Evolutionary conservation across 2,113 vertebrate species (phyloP).

Genomic region (Chiloscyllium plagiosum): DNA sequence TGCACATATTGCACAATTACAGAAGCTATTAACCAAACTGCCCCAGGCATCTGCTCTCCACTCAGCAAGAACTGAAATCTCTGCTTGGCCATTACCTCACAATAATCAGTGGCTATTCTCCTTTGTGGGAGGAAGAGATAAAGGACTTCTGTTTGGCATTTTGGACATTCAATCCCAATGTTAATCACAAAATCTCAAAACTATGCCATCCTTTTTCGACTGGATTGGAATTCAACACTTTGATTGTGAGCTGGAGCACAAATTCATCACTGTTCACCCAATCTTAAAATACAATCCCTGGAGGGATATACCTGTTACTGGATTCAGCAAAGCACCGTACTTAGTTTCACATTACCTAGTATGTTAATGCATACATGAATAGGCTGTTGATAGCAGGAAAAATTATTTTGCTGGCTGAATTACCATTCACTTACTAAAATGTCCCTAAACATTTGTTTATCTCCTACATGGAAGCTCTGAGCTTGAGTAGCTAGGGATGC

Average conservation of each 20-base stretch:
- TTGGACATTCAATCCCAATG: neutral
- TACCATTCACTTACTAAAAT: neutral
- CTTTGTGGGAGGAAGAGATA: neutral
- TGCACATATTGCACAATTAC: neutral
- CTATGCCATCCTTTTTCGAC: neutral
- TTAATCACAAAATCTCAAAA: neutral
- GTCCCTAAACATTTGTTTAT: neutral
- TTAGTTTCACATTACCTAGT: neutral
- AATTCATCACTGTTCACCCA: neutral
- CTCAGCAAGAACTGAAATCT: neutral
- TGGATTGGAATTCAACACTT: neutral
- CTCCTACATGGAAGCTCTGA: neutral
- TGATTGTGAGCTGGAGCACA: neutral
- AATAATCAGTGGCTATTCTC: neutral
- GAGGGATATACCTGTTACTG: neutral
- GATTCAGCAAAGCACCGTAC: neutral
- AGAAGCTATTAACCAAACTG: neutral
- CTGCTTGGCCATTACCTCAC: neutral
- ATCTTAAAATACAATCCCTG: neutral
- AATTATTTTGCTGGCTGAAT: neutral
- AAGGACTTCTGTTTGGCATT: neutral
- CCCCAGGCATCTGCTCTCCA: neutral
- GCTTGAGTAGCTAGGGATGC: neutral
- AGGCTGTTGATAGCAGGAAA: no score
- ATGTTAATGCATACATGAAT: neutral